Percentiles rank a stretch among this genome's conserved stretches.
These are phyloP conservation scores for Nymphalis c-album DNA, from an alignment of 2,888 invertebrate genomes.

Conservation along the genomic window DNA sequence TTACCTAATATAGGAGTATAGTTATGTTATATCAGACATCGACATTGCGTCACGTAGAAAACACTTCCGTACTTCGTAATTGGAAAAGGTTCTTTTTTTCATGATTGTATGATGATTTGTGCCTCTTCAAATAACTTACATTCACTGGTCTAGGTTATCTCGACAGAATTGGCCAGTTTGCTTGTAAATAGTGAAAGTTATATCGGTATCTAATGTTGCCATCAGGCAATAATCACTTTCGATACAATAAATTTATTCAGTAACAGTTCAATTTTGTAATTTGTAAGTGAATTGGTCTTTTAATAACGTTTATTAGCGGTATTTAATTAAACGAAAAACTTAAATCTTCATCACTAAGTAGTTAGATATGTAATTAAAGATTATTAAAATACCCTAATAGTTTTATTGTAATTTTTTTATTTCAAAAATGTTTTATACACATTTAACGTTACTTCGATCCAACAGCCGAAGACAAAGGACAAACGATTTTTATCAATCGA, in stretches of 20 bases:
- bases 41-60: constrained; percentile 37
- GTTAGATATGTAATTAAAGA: too few relatives aligned
- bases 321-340: too few relatives aligned
- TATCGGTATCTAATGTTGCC: constrained; percentile 7
- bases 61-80: constrained; percentile 46
- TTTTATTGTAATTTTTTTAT: too few relatives aligned
- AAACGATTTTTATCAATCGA: too few relatives aligned
- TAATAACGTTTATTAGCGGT: neutral
- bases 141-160: constrained; percentile 26
- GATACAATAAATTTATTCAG: constrained; percentile 10
- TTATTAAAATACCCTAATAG: too few relatives aligned
- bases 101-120: constrained; percentile 15
- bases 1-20: constrained; percentile 36
- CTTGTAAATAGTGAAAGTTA: constrained; percentile 34
- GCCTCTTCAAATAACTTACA: constrained; percentile 24
- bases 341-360: too few relatives aligned
- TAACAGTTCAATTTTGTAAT: neutral
- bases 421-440: too few relatives aligned
- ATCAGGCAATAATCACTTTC: constrained; percentile 19
- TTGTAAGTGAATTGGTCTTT: neutral
- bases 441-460: too few relatives aligned
- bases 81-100: constrained; percentile 24
- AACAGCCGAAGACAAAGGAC: too few relatives aligned
- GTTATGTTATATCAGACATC: constrained; percentile 47
- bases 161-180: constrained; percentile 25